Evolutionary conservation across 2,888 invertebrate species (phyloP), one percentile per base, ranked within the genome.

Genomic region (Drosophila mulleri): DNA sequence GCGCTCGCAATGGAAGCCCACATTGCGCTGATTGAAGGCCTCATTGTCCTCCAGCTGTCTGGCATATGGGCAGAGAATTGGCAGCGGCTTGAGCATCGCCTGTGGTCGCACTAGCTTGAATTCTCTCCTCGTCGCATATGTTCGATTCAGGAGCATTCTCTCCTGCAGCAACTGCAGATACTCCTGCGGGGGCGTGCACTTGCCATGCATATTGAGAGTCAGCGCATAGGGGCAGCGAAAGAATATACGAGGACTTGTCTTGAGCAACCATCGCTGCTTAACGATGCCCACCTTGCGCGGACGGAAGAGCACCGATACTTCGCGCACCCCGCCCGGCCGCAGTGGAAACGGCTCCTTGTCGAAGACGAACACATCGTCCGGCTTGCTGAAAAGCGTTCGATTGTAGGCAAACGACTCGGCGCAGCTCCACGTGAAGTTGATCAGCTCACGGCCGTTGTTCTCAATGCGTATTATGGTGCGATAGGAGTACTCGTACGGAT

Each of bases 211-310:
- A 16, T 72, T 78, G 2, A 92, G 39, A 0, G 72, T 75, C 1
- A 91, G 58, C 0, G 80, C 86, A 20, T 75, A 79, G 5, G 75
- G 66, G 53, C 67, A 79, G 1, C 72, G 72, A 23, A 60, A 59
- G 52, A 90, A 91, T 7, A 87, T 78, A 0, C 50, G 58, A 0
- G 91, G 91, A 3, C 66, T 45, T 0, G 81, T 81, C 42, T 60
- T 75, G 2, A 91, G 73, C 14, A 84, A 26, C 92, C 92, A 92
- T 23, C 87, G 79, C 18, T 84, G 79, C 66, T 91, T 91, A 0
- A 79, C 66, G 6, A 90, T 75, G 42, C 75, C 75, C 9, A 91
- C 91, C 3, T 61, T 72, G 11, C 72, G 66, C 1, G 91, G 92
- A 2, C 83, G 83, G 58, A 80, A 91, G 11, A 83, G 63, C 0